Evolutionary conservation across 1,140 invertebrate species (phyloP).

Genomic region (Matsumurasca onukii): DNA sequence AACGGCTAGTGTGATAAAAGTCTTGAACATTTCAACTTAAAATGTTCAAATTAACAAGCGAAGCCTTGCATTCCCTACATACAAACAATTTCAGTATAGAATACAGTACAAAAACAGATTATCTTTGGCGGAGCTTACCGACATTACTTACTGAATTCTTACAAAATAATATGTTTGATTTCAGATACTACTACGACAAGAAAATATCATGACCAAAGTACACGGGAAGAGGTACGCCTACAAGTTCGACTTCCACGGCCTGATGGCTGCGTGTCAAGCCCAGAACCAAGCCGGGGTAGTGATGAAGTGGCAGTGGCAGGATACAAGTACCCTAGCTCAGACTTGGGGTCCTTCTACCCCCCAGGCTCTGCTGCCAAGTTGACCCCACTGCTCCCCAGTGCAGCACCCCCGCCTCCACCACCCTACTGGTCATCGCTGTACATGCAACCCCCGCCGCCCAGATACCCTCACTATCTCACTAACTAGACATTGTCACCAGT

Average conservation of each 20-base stretch:
- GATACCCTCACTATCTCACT: conserved; percentile 26
- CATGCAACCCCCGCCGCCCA: conserved; percentile 29
- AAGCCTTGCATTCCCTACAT: no score
- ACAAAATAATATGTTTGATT: no score
- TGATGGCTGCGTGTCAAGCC: conserved; percentile 81
- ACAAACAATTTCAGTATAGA: no score
- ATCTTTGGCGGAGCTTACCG: no score
- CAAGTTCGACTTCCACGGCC: conserved; percentile 87
- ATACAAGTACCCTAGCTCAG: conserved; percentile 22
- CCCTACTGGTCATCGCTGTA: conserved; percentile 32
- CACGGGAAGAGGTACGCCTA: conserved; percentile 91
- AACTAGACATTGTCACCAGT: no score
- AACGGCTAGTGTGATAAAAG: no score
- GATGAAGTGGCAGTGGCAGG: background rate
- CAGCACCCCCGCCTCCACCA: conserved; percentile 27
- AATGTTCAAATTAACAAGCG: no score
- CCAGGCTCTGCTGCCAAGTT: conserved; percentile 19
- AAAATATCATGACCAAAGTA: conserved; percentile 96
- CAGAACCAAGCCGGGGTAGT: conserved; percentile 55
- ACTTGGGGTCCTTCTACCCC: conserved; percentile 24
- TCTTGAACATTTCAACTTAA: no score
- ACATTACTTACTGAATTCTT: no score
- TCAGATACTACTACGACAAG: conserved; percentile 97
- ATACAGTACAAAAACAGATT: no score
- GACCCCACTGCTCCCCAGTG: conserved; percentile 13